phyloP scores from a whole-genome alignment of 1,140 invertebrate species.

The Arctopsyche grandis region DNA sequence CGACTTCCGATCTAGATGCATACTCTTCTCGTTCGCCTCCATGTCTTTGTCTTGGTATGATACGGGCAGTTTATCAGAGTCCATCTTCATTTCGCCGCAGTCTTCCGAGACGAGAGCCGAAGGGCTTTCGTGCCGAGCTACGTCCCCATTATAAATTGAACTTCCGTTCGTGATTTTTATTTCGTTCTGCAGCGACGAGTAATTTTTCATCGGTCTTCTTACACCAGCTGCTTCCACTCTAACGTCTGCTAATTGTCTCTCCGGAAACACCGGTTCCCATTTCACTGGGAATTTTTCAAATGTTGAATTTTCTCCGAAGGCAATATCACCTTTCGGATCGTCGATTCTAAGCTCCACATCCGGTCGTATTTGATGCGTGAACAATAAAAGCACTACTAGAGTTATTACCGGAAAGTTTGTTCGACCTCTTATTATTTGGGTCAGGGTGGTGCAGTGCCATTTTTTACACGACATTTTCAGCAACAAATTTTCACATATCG shows the following conservation, averaged over 20 bases:
- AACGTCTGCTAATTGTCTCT: conserved; percentile 53
- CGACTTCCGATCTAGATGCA: conserved; percentile 34
- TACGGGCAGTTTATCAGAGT: background rate
- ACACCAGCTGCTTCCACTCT: conserved; percentile 45
- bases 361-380: conserved; percentile 40
- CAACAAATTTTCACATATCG: conserved; percentile 17
- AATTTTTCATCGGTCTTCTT: conserved; percentile 49
- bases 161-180: conserved; percentile 29
- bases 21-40: conserved; percentile 49
- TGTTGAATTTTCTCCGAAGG: background rate
- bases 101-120: conserved; percentile 45
- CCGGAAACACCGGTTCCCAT: conserved; percentile 17
- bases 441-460: conserved; percentile 42
- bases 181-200: conserved; percentile 36
- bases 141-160: conserved; percentile 16
- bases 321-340: background rate
- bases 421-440: conserved; percentile 40
- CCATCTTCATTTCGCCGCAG: conserved; percentile 47
- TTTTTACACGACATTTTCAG: conserved; percentile 34
- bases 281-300: background rate
- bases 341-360: conserved; percentile 4
- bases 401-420: conserved; percentile 27
- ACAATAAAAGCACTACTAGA: conserved; percentile 40
- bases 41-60: conserved; percentile 47
- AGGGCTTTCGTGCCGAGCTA: conserved; percentile 17